Conservation (phyloP, 2,888 invertebrate genomes). For the Sarcophaga rosellei region DNA sequence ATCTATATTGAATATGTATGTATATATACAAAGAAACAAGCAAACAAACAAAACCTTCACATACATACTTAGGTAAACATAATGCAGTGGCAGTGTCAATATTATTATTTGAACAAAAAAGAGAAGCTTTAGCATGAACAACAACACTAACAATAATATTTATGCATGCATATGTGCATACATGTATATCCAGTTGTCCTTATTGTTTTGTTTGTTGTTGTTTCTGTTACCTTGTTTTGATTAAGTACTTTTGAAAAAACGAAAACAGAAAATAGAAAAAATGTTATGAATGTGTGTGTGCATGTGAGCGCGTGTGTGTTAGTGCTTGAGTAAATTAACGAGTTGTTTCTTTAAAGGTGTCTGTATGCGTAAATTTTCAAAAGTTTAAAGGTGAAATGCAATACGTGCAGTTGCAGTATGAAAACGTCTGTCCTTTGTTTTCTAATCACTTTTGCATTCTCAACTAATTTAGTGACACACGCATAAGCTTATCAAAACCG, state of each 20-base stretch:
- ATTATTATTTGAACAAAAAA: too few species aligned
- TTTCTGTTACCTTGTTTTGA: neutral
- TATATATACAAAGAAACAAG: too few species aligned
- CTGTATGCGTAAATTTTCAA: neutral
- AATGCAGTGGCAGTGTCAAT: neutral
- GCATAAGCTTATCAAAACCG: neutral
- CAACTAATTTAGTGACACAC: neutral
- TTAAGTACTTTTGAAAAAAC: neutral
- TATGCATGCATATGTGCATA: too few species aligned
- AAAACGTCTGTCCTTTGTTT: neutral
- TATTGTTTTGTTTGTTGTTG: too few species aligned
- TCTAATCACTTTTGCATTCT: neutral
- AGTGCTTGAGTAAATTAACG: neutral
- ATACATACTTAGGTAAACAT: neutral
- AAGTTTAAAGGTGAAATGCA: constrained; percentile 15
- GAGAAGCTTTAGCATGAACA: too few species aligned
- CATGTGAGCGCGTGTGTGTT: neutral
- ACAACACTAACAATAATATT: too few species aligned
- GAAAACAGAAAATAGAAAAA: too few species aligned
- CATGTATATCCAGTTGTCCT: too few species aligned
- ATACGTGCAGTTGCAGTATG: neutral
- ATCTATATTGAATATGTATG: too few species aligned
- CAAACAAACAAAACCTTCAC: too few species aligned
- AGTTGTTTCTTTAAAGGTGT: constrained; percentile 2
- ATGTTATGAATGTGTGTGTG: too few species aligned